Conservation (phyloP, 2,113 vertebrate species). For the Agapornis roseicollis region DNA sequence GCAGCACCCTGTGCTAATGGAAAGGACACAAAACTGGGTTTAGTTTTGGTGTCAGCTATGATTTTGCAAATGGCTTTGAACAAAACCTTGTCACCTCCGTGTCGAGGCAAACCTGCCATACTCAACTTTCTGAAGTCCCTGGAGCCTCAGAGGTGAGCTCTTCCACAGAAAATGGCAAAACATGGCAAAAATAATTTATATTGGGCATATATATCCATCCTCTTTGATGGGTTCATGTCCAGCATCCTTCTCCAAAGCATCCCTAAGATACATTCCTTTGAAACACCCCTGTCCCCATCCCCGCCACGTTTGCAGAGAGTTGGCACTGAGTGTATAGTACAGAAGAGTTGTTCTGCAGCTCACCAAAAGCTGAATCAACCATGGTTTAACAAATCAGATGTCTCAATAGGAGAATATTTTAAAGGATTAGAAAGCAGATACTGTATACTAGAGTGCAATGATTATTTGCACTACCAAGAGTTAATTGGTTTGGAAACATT, state of each 20-base stretch:
- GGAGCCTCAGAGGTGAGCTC: background rate
- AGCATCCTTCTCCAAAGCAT: background rate
- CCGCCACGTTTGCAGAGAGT: background rate
- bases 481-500: background rate
- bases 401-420: background rate
- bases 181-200: background rate
- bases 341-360: background rate
- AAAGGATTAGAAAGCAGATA: background rate
- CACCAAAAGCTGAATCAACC: background rate
- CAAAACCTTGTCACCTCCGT: rapidly evolving
- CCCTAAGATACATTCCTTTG: background rate
- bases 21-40: background rate
- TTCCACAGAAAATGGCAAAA: background rate
- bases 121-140: background rate
- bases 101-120: background rate
- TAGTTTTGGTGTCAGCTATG: background rate
- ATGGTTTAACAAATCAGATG: background rate
- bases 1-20: background rate
- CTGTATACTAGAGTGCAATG: background rate
- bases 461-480: background rate
- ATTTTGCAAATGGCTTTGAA: background rate
- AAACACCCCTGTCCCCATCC: background rate
- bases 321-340: background rate
- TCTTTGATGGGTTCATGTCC: background rate
- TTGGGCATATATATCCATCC: background rate